These are phyloP conservation scores for Atlantisia rogersi DNA, from an alignment of 2,113 vertebrate species.

Conservation along the genomic window DNA sequence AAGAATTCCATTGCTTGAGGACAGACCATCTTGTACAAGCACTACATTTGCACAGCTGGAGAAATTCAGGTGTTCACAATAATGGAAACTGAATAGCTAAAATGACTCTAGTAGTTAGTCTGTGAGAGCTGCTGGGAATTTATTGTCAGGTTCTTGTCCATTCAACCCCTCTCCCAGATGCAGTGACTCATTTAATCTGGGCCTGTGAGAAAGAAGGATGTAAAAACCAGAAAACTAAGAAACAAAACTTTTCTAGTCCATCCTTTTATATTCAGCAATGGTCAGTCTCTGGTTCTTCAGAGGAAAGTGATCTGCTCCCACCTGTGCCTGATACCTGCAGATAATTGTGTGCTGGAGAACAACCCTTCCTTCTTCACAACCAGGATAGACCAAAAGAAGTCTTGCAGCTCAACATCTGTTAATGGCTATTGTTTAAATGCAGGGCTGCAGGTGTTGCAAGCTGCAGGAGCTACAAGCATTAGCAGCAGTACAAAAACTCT, in stretches of 20 bases:
- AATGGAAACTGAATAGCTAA: not conserved
- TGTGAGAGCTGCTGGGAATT: not conserved
- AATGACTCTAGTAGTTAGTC: not conserved
- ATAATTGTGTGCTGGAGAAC: not conserved
- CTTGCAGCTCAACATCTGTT: not conserved
- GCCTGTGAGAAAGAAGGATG: not conserved
- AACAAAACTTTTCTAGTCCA: not conserved
- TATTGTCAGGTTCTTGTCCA: not conserved
- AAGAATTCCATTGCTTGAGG: not conserved
- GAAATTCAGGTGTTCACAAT: not conserved
- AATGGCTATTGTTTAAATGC: not conserved
- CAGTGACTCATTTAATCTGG: not conserved
- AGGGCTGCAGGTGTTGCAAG: not conserved
- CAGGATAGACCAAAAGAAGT: not conserved
- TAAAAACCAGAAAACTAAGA: not conserved
- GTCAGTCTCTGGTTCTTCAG: not conserved
- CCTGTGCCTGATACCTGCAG: not conserved
- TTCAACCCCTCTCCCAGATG: not conserved
- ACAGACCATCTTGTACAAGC: not conserved
- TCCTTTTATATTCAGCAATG: not conserved
- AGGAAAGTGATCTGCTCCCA: not conserved
- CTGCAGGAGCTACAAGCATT: not conserved
- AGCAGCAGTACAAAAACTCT: not conserved
- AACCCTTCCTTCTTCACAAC: not conserved
- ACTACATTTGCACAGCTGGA: not conserved